Evolutionary conservation across 2,888 invertebrate species (phyloP).

Genomic region (Plutella xylostella): DNA sequence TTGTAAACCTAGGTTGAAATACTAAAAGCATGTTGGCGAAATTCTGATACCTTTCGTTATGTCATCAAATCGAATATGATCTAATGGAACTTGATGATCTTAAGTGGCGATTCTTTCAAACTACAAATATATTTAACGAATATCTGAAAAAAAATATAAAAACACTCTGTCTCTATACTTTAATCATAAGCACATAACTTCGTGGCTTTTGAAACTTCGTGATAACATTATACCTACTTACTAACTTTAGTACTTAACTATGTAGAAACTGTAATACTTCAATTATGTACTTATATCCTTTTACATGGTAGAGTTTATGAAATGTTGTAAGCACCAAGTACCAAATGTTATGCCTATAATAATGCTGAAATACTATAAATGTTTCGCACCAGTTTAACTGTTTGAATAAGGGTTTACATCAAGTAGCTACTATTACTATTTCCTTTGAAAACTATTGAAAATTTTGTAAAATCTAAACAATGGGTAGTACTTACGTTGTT

Average conservation of each 20-base stretch:
- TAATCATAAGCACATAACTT: background rate
- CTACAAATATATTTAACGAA: too few relatives aligned
- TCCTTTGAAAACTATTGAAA: too few relatives aligned
- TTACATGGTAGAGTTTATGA: conserved; percentile 29
- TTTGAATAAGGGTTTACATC: too few relatives aligned
- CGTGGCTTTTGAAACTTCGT: background rate
- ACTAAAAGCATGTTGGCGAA: too few relatives aligned
- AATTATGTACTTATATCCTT: conserved; percentile 24
- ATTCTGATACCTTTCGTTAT: too few relatives aligned
- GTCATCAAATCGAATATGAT: background rate
- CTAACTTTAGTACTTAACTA: conserved; percentile 25
- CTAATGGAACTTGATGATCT: conserved; percentile 20
- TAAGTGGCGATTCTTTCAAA: conserved; percentile 52
- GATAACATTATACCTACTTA: conserved; percentile 18
- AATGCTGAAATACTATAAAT: conserved; percentile 8
- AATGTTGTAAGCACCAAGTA: conserved; percentile 50
- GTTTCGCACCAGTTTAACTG: too few relatives aligned
- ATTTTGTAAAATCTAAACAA: too few relatives aligned
- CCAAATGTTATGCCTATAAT: conserved; percentile 32
- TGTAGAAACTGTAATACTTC: conserved; percentile 27
- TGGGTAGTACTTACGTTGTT: too few relatives aligned
- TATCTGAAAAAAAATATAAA: too few relatives aligned
- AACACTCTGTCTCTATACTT: background rate
- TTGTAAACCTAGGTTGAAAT: too few relatives aligned
- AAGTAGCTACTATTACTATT: too few relatives aligned